These are phyloP conservation scores for Trinorchestia longiramus DNA, from an alignment of 1,140 invertebrate species.

Conservation along the genomic window DNA sequence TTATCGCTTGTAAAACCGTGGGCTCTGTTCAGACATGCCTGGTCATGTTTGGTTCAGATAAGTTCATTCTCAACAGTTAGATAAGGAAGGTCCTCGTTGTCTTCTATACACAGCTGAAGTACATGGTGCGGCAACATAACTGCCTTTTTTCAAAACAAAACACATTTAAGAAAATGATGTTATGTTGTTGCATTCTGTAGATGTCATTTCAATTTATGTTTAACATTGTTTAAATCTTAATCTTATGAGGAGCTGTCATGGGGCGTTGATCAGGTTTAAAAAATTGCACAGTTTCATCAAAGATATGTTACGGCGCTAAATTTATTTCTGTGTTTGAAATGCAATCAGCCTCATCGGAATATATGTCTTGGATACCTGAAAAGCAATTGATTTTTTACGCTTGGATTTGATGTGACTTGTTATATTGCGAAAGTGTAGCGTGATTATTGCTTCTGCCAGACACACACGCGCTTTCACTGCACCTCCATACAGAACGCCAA, in stretches of 20 bases:
- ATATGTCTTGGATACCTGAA: not conserved
- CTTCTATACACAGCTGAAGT: not conserved
- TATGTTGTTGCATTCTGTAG: not conserved
- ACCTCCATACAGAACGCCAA: not conserved
- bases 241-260: too few relatives aligned
- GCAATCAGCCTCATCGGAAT: not conserved
- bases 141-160: not conserved
- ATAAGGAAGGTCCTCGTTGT: not conserved
- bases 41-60: not conserved
- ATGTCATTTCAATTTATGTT: not conserved
- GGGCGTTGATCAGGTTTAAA: not conserved
- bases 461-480: not conserved
- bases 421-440: not conserved
- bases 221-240: not conserved
- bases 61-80: not conserved
- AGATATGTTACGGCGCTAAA: not conserved
- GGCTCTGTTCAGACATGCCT: not conserved
- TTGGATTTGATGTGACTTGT: not conserved
- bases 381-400: not conserved
- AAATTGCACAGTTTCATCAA: not conserved
- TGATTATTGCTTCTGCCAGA: conserved; percentile 10
- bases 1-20: not conserved
- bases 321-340: not conserved
- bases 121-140: too few relatives aligned
- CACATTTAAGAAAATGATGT: too few relatives aligned